phyloP scores from a whole-genome alignment of 1,140 invertebrate genomes.

The Drosophila sp. region DNA sequence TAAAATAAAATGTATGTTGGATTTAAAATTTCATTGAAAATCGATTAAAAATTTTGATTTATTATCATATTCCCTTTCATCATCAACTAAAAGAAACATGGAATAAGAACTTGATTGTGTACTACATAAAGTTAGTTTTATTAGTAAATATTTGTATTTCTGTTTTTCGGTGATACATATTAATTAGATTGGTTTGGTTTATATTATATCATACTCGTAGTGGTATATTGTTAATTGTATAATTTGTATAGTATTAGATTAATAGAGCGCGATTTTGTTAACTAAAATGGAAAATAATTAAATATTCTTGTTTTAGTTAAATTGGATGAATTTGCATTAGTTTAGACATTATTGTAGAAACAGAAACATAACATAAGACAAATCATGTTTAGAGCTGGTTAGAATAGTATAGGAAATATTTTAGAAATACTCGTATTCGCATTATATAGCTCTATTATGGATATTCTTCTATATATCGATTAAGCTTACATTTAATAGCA shows the following conservation, averaged over 20 bases:
- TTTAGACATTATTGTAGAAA: too few relatives aligned
- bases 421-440: constrained; percentile 33
- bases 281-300: constrained; percentile 30
- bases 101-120: constrained; percentile 15
- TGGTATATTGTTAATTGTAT: constrained; percentile 41
- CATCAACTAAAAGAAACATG: not conserved
- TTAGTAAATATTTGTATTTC: constrained; percentile 70
- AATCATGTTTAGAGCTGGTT: constrained; percentile 13
- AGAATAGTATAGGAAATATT: constrained; percentile 32
- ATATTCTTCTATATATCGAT: constrained; percentile 56
- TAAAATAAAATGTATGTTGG: too few relatives aligned
- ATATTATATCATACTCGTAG: constrained; percentile 36
- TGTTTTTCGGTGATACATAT: constrained; percentile 44
- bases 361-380: not conserved
- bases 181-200: constrained; percentile 41
- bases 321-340: constrained; percentile 16
- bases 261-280: constrained; percentile 31
- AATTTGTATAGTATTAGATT: constrained; percentile 45
- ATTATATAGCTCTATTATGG: constrained; percentile 34
- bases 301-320: constrained; percentile 17
- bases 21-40: too few relatives aligned
- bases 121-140: constrained; percentile 79
- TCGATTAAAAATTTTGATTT: too few relatives aligned
- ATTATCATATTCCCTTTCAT: too few relatives aligned
- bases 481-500: constrained; percentile 83